These are phyloP conservation scores for Pseudomyrmex flavicornis DNA, from an alignment of 1,140 invertebrate species.

Conservation along the genomic window DNA sequence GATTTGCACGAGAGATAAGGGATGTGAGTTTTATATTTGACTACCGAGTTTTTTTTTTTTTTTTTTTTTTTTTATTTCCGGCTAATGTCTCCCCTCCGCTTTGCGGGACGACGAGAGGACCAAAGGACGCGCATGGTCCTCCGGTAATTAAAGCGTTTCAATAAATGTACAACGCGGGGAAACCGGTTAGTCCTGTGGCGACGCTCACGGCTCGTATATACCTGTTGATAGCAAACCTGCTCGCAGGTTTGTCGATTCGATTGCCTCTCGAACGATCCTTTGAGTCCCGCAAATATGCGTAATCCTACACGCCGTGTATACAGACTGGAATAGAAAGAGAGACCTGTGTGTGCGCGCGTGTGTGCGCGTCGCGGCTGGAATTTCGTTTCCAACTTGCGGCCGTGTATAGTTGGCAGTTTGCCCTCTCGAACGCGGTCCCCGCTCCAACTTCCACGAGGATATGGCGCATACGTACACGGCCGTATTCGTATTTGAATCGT, in stretches of 20 bases:
- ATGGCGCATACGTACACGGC: slow-evolving; percentile 2
- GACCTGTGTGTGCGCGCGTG: too few species aligned
- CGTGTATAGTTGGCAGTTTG: slow-evolving; percentile 43
- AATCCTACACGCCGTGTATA: slow-evolving; percentile 52
- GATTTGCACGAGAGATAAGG: not conserved
- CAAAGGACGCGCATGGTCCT: slow-evolving; percentile 64
- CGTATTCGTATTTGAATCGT: slow-evolving; percentile 15
- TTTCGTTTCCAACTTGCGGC: slow-evolving; percentile 37
- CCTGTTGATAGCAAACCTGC: slow-evolving; percentile 64
- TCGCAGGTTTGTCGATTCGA: slow-evolving; percentile 64
- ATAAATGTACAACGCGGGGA: slow-evolving; percentile 62
- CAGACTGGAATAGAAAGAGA: slow-evolving; percentile 2
- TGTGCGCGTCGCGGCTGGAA: slow-evolving; percentile 16
- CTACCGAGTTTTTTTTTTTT: too few species aligned
- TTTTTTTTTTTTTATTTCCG: too few species aligned
- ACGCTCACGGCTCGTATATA: slow-evolving; percentile 57
- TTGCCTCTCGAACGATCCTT: slow-evolving; percentile 61
- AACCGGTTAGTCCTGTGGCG: slow-evolving; percentile 73
- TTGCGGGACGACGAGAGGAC: slow-evolving; percentile 33
- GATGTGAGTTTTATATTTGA: too few species aligned
- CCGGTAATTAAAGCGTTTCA: slow-evolving; percentile 79
- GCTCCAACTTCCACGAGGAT: slow-evolving; percentile 34
- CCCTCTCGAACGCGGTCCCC: slow-evolving; percentile 18
- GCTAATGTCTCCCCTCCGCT: not conserved
- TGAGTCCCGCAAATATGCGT: slow-evolving; percentile 71